phyloP scores from a whole-genome alignment of 1,140 invertebrate species.

The Ectropis grisescens region DNA sequence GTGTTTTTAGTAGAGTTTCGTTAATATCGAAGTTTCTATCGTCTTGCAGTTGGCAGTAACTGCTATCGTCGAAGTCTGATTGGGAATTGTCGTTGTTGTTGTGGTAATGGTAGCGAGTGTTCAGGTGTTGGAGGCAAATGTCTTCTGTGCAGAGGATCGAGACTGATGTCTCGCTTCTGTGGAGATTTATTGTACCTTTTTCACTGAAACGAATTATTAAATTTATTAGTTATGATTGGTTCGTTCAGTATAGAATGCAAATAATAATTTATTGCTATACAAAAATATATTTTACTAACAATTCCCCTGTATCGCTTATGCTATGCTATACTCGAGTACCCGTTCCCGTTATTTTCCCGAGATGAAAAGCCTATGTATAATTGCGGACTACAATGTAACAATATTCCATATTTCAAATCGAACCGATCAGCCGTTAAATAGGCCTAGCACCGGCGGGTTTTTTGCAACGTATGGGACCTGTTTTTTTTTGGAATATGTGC shows the following conservation, averaged over 20 bases:
- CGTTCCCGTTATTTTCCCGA: background rate
- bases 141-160: slow-evolving; percentile 35
- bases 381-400: background rate
- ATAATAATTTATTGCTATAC: background rate
- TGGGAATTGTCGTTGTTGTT: slow-evolving; percentile 11
- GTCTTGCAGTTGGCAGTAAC: no score
- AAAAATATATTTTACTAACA: background rate
- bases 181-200: slow-evolving; percentile 36
- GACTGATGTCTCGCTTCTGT: slow-evolving; percentile 31
- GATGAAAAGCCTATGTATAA: no score
- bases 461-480: no score
- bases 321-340: background rate
- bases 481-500: no score
- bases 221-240: no score
- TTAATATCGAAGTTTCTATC: no score
- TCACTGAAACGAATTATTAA: slow-evolving; percentile 37
- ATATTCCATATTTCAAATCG: no score
- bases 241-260: no score
- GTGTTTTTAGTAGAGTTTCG: no score
- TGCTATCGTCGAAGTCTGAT: slow-evolving; percentile 16
- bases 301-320: background rate
- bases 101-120: slow-evolving; percentile 7
- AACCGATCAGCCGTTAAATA: no score
- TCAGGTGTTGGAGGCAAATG: slow-evolving; percentile 17
- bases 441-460: no score